Evolutionary conservation across 1,140 invertebrate genomes (phyloP), one percentile per base, ranked within the genome.

Genomic region (Trichoplusia ni): DNA sequence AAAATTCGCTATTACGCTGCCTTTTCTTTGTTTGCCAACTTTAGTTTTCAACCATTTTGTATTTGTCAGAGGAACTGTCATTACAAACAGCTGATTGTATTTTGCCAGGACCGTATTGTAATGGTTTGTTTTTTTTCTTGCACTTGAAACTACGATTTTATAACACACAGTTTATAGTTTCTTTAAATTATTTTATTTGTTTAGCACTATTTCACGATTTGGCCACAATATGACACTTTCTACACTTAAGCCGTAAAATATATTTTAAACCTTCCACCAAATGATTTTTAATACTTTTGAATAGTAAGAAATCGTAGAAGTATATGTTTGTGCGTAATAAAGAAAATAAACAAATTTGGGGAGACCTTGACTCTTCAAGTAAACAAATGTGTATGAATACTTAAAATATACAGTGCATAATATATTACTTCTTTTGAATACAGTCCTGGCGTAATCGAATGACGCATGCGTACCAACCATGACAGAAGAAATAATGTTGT

Each of bases 81-180:
- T 91, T 91, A 90, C 82, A 90, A 91, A 91, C 90, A 91, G 90
- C 90, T 91, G 90, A 91, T 91, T 90, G 89, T 88, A 84, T 88
- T 85, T 81, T 79, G 77, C 71, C 86, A 90, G 88, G 79, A 74
- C 54, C 76, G 81, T 40, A 87, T 46, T 86, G 13, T n/a, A 25
- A 65, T 23, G 3, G 29, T 16, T 49, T 21, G 16, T 21, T 51
- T 35, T 51, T 51, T 19, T 33, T 6, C 25, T 19, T 3, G 3
- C 7, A 3, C n/a, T n/a, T n/a, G n/a, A n/a, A n/a, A n/a, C 13
- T 27, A 49, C 2, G 6, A 18, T 19, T 21, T 8, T n/a, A n/a
- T 11, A 42, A 5, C 2, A 37, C 33, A 14, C n/a, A n/a, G n/a
- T n/a, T n/a, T n/a, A n/a, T n/a, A n/a, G n/a, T n/a, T n/a, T n/a